These are phyloP conservation scores for Bettongia penicillata DNA, from an alignment of 2,113 vertebrate genomes.

Conservation along the genomic window DNA sequence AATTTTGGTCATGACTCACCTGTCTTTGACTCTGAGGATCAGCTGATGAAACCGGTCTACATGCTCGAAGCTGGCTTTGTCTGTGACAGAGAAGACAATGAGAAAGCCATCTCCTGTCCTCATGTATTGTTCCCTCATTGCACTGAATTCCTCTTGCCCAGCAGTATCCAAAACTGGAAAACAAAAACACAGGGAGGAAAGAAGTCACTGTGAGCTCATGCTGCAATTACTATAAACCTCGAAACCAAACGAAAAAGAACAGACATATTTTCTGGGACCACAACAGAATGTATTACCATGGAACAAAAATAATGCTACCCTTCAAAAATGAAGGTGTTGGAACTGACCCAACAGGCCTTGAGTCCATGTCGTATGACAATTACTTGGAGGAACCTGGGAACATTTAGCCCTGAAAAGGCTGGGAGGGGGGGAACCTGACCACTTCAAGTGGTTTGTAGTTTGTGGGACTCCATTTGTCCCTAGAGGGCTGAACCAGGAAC, in stretches of 20 bases:
- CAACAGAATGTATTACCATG: background rate
- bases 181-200: background rate
- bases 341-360: background rate
- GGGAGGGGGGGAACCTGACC: background rate
- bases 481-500: background rate
- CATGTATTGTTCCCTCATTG: slow-evolving; percentile 99
- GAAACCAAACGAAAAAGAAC: background rate
- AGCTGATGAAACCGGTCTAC: slow-evolving; percentile 98
- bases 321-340: background rate
- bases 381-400: background rate
- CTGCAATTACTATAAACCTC: background rate
- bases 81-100: slow-evolving; percentile 97
- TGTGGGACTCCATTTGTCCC: background rate
- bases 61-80: slow-evolving; percentile 99
- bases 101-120: slow-evolving; percentile 98
- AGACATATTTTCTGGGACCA: background rate
- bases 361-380: background rate
- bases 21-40: slow-evolving; percentile 98
- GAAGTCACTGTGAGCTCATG: background rate
- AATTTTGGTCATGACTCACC: slow-evolving; percentile 83
- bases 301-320: background rate
- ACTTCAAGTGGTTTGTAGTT: background rate
- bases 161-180: slow-evolving; percentile 95
- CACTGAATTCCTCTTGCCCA: slow-evolving; percentile 98
- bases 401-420: background rate